A percentile compares a stretch with the other conserved stretches of the same genome.
phyloP scores from a whole-genome alignment of 2,888 invertebrate species.

The Tinea trinotella region DNA sequence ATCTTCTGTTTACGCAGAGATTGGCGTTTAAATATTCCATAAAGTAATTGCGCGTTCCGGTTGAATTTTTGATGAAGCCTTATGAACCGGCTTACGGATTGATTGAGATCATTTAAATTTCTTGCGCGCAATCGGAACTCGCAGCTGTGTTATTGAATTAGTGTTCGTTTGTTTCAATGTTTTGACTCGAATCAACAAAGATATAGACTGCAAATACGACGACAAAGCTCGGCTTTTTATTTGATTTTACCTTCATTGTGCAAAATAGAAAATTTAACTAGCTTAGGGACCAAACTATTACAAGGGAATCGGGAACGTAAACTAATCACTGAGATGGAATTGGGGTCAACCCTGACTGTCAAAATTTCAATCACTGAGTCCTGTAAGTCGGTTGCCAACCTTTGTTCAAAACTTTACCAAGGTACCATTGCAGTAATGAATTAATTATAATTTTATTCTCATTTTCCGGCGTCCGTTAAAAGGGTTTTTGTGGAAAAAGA shows the following conservation, averaged over 20 bases:
- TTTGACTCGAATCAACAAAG: slow-evolving; percentile 52
- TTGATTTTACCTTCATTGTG: neutral
- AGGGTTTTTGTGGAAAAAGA: neutral
- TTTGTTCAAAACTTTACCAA: slow-evolving; percentile 7
- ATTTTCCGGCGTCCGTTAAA: neutral
- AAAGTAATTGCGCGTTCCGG: slow-evolving; percentile 58
- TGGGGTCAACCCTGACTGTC: slow-evolving; percentile 5
- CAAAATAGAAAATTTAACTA: neutral
- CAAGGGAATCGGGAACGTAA: slow-evolving; percentile 6
- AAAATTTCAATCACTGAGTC: slow-evolving; percentile 12
- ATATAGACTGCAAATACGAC: slow-evolving; percentile 26
- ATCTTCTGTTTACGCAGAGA: slow-evolving; percentile 54
- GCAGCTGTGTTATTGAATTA: slow-evolving; percentile 52
- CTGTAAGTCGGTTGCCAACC: slow-evolving; percentile 6
- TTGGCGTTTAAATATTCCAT: slow-evolving; percentile 62
- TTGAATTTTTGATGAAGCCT: slow-evolving; percentile 66
- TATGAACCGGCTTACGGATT: slow-evolving; percentile 52
- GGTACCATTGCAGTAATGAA: slow-evolving; percentile 5
- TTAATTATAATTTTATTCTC: slow-evolving; percentile 2
- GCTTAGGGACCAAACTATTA: neutral
- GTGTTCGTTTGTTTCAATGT: slow-evolving; percentile 41
- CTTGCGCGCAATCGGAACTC: slow-evolving; percentile 52
- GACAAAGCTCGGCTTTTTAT: neutral
- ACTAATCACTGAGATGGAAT: slow-evolving; percentile 10
- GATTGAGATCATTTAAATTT: slow-evolving; percentile 65